Base-by-base conservation (phyloP, 2,113 vertebrate genomes). In the Lophius piscatorius region DNA sequence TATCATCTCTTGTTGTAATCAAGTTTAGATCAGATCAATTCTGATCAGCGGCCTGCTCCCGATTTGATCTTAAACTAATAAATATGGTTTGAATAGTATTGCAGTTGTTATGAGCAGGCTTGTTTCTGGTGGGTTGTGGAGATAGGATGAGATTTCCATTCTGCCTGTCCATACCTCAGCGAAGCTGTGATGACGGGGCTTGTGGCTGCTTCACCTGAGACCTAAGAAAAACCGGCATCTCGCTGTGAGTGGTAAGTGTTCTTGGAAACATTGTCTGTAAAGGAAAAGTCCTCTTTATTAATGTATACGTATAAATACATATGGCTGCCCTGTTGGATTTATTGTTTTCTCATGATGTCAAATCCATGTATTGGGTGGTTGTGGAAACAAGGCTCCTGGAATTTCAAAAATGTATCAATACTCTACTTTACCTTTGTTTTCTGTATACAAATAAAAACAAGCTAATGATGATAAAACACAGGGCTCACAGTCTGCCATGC, bases 121-220 rank as follows among this genome's bases (percentile, higher is more conserved):
- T 4, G 31, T 17, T 50, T 20, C 26, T 21, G 17, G 44, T 59
- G 18, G 29, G 39, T 50, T 57, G 44, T 51, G 26, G 24, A 48
- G 36, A 69, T 48, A 40, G 10, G 9, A 44, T 23, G 12, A 72
- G 29, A 17, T 66, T 20, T 11, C 21, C 11, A 4, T 18, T 66
- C 39, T 50, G 31, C 5, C 48, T 34, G 48, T 44, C 46, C 35
- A 20, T 47, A 11, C 35, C 13, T 23, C 28, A 56, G 35, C 23
- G 40, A 49, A 75, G 23, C 35, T 16, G 42, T 18, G n/a, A 52
- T 28, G 41, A 63, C 48, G 9, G 21, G 34, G 34, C 55, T 70
- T 63, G 60, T 10, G 40, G 41, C 66, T 42, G n/a, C 21, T 35
- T 65, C 59, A 59, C 62, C 57, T 59, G 24, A 66, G 22, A 74